Evolutionary conservation across 1,140 invertebrate species (phyloP), one percentile per base, ranked within the genome.

Genomic region (Neoseiulus cucumeris): DNA sequence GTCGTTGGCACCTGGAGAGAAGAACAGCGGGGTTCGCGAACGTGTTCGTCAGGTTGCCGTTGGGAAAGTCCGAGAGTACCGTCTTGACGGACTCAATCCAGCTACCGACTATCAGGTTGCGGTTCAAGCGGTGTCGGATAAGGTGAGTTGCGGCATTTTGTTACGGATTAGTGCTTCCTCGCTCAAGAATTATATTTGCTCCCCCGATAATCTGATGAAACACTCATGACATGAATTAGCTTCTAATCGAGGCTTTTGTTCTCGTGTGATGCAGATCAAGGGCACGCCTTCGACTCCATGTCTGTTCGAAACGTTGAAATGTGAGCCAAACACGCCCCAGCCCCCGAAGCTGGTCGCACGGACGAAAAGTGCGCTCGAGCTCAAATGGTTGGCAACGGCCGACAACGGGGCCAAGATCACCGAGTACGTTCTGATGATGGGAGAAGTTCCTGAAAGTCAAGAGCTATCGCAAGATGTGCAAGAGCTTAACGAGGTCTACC

Each of bases 351-450:
- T 79, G 28, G 68, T 70, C 44, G 68, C 68, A 25, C 75, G 75
- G 67, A 76, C 74, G 55, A 79, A 77, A 69, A 79, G 74, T 64
- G 70, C 65, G 65, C 73, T 79, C 1, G 69, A 69, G 2, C 71
- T 79, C 12, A 77, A 76, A 64, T 80, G 77, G 77, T 78, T 80
- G 72, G 78, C 83, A 30, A 79, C 84, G 1, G 74, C 76, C 68
- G 86, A 89, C 70, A 89, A 91, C 76, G 88, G 87, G 0, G 80
- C 86, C 7, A 82, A 82, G 70, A 82, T 92, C 64, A 80, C 78
- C 22, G 81, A 84, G 67, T 92, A 89, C 76, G 73, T 85, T 30
- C 75, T 92, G 42, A 29, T 59, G 25, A 59, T 59, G 51, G 33
- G 14, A 17, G 51, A 59, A 25, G 25, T 59, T 14, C 25, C 25